Conservation (phyloP, 2,797 vertebrate genomes). For the Muraenolepis orangiensis region DNA sequence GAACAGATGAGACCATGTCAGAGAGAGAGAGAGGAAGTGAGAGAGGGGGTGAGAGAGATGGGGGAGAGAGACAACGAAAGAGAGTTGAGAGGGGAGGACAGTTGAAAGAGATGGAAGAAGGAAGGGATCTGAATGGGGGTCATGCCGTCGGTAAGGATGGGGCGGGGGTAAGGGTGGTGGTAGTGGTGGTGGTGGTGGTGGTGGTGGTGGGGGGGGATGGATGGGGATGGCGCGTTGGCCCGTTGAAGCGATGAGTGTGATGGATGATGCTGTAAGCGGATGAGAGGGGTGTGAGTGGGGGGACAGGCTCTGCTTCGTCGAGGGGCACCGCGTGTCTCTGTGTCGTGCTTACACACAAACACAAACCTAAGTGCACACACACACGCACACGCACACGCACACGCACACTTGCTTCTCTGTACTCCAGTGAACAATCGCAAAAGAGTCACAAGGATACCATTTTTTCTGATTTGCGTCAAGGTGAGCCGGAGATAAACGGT, state of each 20-base stretch:
- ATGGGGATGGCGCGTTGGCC: not conserved
- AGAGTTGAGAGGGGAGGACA: not conserved
- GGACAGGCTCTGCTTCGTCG: constrained; percentile 49
- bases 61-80: too few species aligned
- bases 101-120: not conserved
- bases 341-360: not conserved
- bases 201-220: constrained; percentile 19
- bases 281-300: constrained; percentile 54
- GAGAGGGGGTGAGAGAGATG: constrained; percentile 16
- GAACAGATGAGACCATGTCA: not conserved
- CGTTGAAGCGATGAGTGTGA: constrained; percentile 49
- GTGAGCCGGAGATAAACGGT: not conserved
- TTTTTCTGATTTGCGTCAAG: constrained; percentile 10
- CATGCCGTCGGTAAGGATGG: constrained; percentile 5
- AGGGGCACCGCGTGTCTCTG: too few species aligned
- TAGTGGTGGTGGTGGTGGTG: constrained; percentile 26
- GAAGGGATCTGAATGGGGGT: not conserved
- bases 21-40: constrained; percentile 23
- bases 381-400: constrained; percentile 9
- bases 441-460: constrained; percentile 20
- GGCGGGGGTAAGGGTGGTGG: constrained; percentile 39
- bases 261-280: constrained; percentile 64
- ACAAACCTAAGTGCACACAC: not conserved
- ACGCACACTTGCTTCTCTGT: constrained; percentile 5
- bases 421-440: constrained; percentile 14